Percentiles rank a stretch among this genome's conserved stretches.
Evolutionary conservation across 2,888 invertebrate genomes (phyloP).

Genomic region (Pseudococcus jackbeardsleyi): DNA sequence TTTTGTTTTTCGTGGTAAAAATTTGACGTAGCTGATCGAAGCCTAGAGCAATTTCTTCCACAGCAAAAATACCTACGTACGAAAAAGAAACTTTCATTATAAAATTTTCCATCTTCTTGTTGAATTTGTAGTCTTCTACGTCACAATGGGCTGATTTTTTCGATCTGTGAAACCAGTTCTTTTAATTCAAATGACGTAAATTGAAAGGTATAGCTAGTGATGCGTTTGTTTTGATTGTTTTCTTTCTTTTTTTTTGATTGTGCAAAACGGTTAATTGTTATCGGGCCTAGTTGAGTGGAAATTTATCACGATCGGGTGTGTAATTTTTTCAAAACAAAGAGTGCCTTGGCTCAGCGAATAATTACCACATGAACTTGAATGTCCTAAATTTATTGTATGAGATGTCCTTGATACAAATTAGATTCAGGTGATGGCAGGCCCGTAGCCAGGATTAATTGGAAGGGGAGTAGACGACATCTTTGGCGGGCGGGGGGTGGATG

Average conservation of each 20-base stretch:
- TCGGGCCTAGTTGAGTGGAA: background rate
- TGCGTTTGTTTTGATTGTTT: background rate
- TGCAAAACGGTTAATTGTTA: background rate
- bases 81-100: constrained; percentile 3
- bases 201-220: background rate
- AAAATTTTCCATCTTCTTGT: constrained; percentile 16
- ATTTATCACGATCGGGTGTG: background rate
- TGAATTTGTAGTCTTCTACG: background rate
- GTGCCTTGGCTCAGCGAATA: background rate
- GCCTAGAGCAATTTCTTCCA: background rate
- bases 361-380: no score
- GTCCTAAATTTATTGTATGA: no score
- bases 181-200: constrained; percentile 6
- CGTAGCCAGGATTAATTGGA: no score
- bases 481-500: no score
- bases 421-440: no score
- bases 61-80: background rate
- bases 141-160: background rate
- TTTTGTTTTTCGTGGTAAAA: background rate
- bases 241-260: background rate
- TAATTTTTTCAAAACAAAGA: background rate
- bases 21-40: background rate
- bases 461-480: no score
- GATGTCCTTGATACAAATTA: no score
- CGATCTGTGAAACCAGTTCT: background rate